phyloP scores from a whole-genome alignment of 2,113 vertebrate genomes.

The Aix galericulata region DNA sequence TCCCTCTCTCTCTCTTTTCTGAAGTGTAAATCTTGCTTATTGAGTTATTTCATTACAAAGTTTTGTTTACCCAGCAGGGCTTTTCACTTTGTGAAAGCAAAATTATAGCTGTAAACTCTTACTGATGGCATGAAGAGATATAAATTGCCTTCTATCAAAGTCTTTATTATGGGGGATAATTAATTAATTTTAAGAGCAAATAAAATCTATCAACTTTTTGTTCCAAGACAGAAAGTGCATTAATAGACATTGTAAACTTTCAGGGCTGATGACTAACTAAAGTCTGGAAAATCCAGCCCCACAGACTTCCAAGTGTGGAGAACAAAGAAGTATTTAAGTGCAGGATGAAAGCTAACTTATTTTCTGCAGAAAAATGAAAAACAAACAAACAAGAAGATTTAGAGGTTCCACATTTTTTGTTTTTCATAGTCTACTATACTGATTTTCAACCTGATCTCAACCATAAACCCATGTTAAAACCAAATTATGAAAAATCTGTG shows the following conservation, averaged over 20 bases:
- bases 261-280: neutral
- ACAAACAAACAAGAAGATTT: neutral
- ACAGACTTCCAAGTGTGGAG: neutral
- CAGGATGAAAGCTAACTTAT: neutral
- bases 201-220: neutral
- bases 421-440: neutral
- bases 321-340: neutral
- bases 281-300: neutral
- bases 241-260: neutral
- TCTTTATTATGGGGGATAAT: constrained; percentile 7
- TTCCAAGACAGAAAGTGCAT: neutral
- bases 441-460: neutral
- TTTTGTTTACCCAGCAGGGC: neutral
- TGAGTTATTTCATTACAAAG: neutral
- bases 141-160: neutral
- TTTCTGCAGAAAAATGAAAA: neutral
- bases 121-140: neutral
- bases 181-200: constrained; percentile 20
- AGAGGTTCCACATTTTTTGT: neutral
- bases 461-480: neutral
- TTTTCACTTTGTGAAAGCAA: neutral
- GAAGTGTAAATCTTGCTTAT: neutral
- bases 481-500: neutral
- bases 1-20: neutral
- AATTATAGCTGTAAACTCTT: constrained; percentile 21